Conservation (phyloP, 2,113 vertebrate genomes). For the Hippocampus guttulatus region DNA sequence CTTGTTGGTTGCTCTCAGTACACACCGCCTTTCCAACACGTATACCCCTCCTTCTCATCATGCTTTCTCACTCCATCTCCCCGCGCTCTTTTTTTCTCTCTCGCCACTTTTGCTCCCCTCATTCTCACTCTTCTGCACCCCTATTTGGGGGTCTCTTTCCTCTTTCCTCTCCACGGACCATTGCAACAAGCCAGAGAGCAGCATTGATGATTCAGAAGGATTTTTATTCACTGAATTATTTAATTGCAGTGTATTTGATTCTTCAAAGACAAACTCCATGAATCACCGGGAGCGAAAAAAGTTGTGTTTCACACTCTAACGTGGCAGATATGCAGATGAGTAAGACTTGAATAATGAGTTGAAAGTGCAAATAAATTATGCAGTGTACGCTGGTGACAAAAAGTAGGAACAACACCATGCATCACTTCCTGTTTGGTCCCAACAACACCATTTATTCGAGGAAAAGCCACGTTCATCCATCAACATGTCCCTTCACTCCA, state of each 20-base stretch:
- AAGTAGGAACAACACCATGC: slow-evolving; percentile 2
- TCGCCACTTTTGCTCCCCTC: slow-evolving; percentile 7
- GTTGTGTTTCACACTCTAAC: slow-evolving; percentile 32
- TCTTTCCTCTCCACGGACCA: slow-evolving; percentile 20
- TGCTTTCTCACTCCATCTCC: slow-evolving; percentile 3
- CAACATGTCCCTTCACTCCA: slow-evolving; percentile 33
- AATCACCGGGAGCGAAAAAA: slow-evolving; percentile 27
- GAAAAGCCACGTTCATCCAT: slow-evolving; percentile 55
- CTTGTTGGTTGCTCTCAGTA: background rate
- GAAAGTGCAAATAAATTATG: slow-evolving; percentile 34
- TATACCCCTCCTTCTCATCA: background rate
- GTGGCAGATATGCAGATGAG: slow-evolving; percentile 32
- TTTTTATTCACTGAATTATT: slow-evolving; percentile 56
- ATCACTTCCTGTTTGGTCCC: slow-evolving; percentile 10
- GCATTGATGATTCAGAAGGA: slow-evolving; percentile 50
- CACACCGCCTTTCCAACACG: background rate
- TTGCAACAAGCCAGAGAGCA: slow-evolving; percentile 25
- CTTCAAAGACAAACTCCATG: slow-evolving; percentile 23
- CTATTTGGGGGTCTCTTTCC: slow-evolving; percentile 13
- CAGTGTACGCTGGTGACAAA: slow-evolving; percentile 7
- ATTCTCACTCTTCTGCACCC: background rate
- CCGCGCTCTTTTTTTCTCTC: slow-evolving; percentile 20
- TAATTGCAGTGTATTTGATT: slow-evolving; percentile 35
- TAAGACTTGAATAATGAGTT: slow-evolving; percentile 24
- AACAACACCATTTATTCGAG: slow-evolving; percentile 18